Evolutionary conservation across 1,140 invertebrate species (phyloP).

Genomic region (Chrysoperla carnea): DNA sequence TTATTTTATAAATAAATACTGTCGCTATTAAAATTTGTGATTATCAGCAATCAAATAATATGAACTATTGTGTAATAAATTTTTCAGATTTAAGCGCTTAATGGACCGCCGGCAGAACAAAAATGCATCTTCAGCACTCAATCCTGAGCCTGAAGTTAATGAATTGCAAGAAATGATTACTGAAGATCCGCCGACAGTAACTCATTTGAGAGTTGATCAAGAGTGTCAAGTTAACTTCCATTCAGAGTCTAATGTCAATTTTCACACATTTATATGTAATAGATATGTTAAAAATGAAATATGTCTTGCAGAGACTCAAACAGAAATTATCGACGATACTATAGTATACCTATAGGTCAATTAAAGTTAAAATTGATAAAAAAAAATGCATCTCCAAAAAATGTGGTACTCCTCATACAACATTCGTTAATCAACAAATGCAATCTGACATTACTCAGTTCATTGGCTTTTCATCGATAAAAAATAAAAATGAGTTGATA

Average conservation of each 20-base stretch:
- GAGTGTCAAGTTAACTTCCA: conserved; percentile 1
- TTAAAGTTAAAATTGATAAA: background rate
- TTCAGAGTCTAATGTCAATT: background rate
- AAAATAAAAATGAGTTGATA: conserved; percentile 1
- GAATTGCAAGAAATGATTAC: no score
- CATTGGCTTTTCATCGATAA: conserved; percentile 2
- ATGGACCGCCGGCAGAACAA: no score
- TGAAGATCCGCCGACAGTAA: background rate
- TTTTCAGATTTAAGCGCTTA: no score
- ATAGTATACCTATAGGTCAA: background rate
- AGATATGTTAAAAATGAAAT: no score
- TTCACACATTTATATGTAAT: no score
- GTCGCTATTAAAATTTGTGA: no score
- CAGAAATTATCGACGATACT: background rate
- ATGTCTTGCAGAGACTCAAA: no score
- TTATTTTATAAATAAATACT: no score
- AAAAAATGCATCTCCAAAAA: conserved; percentile 3
- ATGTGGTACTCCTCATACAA: conserved; percentile 3
- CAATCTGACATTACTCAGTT: conserved; percentile 1
- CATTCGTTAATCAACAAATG: conserved; percentile 1
- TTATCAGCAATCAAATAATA: no score
- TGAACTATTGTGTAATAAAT: no score
- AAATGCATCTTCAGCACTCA: no score
- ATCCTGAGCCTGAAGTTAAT: no score
- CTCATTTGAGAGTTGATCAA: background rate